Percentiles rank a stretch among this genome's conserved stretches.
Evolutionary conservation across 2,113 vertebrate species (phyloP).

Genomic region (Petrocephalus zakoni): DNA sequence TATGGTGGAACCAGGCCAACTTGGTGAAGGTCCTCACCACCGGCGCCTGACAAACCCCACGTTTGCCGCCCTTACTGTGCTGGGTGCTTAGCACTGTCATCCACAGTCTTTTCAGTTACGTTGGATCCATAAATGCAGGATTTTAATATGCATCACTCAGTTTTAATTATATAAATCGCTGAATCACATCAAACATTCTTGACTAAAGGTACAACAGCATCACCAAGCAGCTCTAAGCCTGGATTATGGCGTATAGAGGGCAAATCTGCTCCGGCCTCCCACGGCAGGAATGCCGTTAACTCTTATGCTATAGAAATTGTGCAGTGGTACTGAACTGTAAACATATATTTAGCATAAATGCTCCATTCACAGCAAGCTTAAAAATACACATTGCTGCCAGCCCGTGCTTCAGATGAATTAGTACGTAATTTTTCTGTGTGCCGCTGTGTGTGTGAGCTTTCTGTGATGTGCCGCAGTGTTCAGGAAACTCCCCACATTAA

Average conservation of each 20-base stretch:
- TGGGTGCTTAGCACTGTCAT: background rate
- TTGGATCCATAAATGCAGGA: background rate
- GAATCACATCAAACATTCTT: background rate
- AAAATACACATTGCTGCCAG: background rate
- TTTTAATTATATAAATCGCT: background rate
- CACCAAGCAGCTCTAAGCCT: background rate
- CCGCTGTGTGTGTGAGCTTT: background rate
- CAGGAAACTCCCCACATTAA: background rate
- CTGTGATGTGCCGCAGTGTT: background rate
- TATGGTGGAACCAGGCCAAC: background rate
- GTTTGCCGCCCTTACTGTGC: background rate
- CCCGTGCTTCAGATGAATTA: background rate
- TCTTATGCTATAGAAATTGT: background rate
- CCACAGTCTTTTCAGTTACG: background rate
- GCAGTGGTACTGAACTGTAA: background rate
- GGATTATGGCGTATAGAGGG: background rate
- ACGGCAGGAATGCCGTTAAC: background rate
- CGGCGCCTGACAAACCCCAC: background rate
- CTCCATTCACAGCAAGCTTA: background rate
- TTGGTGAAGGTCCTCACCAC: background rate
- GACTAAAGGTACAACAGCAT: background rate
- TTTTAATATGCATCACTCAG: background rate
- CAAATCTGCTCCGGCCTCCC: background rate
- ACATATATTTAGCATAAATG: background rate
- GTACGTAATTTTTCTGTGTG: background rate